Evolutionary conservation across 2,888 invertebrate species (phyloP).

Genomic region (Chesias legatella): DNA sequence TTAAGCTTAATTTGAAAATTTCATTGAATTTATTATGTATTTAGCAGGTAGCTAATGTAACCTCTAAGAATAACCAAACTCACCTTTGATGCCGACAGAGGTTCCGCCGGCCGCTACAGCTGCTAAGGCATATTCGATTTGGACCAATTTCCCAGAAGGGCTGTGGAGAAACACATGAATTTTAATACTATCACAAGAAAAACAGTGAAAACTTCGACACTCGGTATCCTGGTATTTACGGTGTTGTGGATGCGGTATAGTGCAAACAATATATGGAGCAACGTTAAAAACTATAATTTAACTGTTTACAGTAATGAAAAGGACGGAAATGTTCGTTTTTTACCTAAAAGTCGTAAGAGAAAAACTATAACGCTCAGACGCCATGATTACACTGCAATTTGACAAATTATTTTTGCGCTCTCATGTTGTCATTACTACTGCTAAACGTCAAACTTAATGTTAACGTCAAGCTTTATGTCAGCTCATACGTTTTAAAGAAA

Average conservation of each 20-base stretch:
- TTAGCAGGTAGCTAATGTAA: slow-evolving; percentile 36
- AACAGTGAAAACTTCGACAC: slow-evolving; percentile 18
- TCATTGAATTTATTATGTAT: background rate
- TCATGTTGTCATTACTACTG: slow-evolving; percentile 42
- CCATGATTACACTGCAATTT: slow-evolving; percentile 87
- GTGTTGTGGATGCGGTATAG: background rate
- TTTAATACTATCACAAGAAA: slow-evolving; percentile 21
- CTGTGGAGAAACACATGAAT: slow-evolving; percentile 78
- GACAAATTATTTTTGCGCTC: slow-evolving; percentile 41
- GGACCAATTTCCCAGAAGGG: slow-evolving; percentile 99
- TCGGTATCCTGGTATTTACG: slow-evolving; percentile 9
- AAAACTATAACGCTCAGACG: slow-evolving; percentile 97
- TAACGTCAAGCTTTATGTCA: no score
- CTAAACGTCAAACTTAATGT: slow-evolving; percentile 20
- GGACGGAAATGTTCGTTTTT: slow-evolving; percentile 43
- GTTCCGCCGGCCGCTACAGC: slow-evolving; percentile 99
- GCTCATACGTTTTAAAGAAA: no score
- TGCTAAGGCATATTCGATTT: slow-evolving; percentile 99
- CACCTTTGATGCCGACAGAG: slow-evolving; percentile 98
- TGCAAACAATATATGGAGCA: background rate
- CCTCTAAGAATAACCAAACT: slow-evolving; percentile 33
- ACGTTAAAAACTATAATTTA: background rate
- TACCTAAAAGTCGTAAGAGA: slow-evolving; percentile 90
- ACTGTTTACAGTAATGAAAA: slow-evolving; percentile 7
- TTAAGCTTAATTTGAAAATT: no score